A percentile compares a stretch with the other conserved stretches of the same genome.
phyloP scores from a whole-genome alignment of 2,797 vertebrate species.

The Eptatretus atami region DNA sequence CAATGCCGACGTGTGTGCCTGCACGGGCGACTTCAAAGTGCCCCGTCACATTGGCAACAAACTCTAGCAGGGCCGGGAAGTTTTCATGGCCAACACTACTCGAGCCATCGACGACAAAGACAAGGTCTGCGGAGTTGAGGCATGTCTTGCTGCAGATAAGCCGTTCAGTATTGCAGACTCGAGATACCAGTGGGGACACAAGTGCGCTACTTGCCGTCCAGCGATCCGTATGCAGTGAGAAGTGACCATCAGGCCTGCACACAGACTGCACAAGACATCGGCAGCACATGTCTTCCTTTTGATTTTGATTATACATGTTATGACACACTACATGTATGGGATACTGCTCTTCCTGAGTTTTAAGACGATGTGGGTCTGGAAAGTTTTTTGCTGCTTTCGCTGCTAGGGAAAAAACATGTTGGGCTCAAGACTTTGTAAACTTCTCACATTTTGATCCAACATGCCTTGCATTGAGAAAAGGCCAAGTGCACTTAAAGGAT shows the following conservation, averaged over 20 bases:
- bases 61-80: conserved; percentile 75
- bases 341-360: too few relatives aligned
- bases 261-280: conserved; percentile 29
- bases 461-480: too few relatives aligned
- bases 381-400: too few relatives aligned
- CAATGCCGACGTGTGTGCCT: conserved; percentile 48
- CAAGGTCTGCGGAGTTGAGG: conserved; percentile 67
- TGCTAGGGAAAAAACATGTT: too few relatives aligned
- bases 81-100: conserved; percentile 72
- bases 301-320: too few relatives aligned
- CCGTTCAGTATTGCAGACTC: conserved; percentile 42
- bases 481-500: too few relatives aligned
- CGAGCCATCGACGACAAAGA: conserved; percentile 75
- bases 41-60: conserved; percentile 62
- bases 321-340: too few relatives aligned
- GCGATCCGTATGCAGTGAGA: conserved; percentile 37
- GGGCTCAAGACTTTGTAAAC: too few relatives aligned
- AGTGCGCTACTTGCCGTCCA: conserved; percentile 56
- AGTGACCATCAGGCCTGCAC: conserved; percentile 63
- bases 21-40: conserved; percentile 90
- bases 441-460: too few relatives aligned
- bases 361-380: too few relatives aligned
- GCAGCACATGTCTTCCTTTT: too few relatives aligned
- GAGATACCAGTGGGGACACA: conserved; percentile 45
- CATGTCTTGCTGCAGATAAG: conserved; percentile 88